phyloP scores from a whole-genome alignment of 2,797 vertebrate genomes.

The Sebastes iracundus region DNA sequence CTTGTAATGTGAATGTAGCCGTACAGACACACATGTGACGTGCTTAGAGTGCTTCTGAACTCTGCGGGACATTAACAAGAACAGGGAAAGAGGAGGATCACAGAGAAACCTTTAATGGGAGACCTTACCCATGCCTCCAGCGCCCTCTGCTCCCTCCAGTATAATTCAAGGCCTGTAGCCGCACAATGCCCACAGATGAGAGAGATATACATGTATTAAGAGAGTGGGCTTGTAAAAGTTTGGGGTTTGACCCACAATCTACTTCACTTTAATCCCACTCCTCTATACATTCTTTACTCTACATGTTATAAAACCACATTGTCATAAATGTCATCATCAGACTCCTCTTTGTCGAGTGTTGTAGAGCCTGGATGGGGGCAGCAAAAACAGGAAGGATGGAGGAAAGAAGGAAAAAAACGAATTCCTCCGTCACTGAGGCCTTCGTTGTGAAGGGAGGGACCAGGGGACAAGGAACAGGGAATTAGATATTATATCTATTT shows the following conservation, averaged over 20 bases:
- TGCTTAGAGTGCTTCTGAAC: constrained; percentile 14
- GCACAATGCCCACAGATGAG: constrained; percentile 2
- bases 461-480: constrained; percentile 22
- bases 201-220: background rate
- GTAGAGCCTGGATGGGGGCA: background rate
- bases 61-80: constrained; percentile 18
- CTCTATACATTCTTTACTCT: background rate
- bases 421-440: background rate
- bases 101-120: constrained; percentile 33
- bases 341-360: background rate
- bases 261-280: background rate
- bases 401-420: background rate
- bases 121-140: constrained; percentile 33
- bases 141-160: background rate
- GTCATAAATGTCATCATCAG: background rate
- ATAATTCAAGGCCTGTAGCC: constrained; percentile 4
- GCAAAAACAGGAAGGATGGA: background rate
- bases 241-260: background rate
- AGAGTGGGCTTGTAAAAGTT: background rate
- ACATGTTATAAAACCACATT: background rate
- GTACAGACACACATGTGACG: background rate
- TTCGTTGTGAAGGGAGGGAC: constrained; percentile 3
- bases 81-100: constrained; percentile 8
- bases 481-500: constrained; percentile 59
- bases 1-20: too few relatives aligned